Evolutionary conservation across 1,140 invertebrate species (phyloP).

Genomic region (Colletes latitarsis): DNA sequence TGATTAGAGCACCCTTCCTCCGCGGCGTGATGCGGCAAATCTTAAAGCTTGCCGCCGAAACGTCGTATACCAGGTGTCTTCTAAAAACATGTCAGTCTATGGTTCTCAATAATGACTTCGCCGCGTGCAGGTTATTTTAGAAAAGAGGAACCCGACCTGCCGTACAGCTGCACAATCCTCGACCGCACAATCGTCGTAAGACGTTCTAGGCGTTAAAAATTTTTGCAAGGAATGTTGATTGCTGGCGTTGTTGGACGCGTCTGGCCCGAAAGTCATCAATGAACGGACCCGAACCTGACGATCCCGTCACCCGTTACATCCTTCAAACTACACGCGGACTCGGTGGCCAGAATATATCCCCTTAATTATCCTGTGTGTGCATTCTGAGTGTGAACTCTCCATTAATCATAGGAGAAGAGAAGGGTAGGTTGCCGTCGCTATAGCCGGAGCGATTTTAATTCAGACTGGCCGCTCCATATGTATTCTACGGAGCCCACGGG

Average conservation of each 20-base stretch:
- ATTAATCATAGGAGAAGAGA: constrained; percentile 81
- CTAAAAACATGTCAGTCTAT: background rate
- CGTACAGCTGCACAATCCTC: background rate
- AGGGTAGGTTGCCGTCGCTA: constrained; percentile 72
- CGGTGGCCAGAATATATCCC: constrained; percentile 80
- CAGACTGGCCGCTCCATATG: constrained; percentile 78
- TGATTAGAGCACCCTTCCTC: constrained; percentile 75
- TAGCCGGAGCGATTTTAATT: constrained; percentile 79
- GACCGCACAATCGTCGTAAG: background rate
- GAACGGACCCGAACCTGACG: constrained; percentile 27
- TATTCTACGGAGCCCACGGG: constrained; percentile 75
- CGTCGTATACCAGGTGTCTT: constrained; percentile 63
- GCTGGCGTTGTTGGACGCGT: background rate
- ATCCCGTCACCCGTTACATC: constrained; percentile 76
- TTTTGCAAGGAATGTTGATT: background rate
- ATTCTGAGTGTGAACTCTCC: constrained; percentile 82
- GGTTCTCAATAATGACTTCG: background rate
- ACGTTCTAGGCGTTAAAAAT: too few relatives aligned
- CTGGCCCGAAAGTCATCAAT: constrained; percentile 15
- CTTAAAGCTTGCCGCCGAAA: constrained; percentile 73
- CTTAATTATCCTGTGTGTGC: constrained; percentile 82
- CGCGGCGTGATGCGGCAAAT: constrained; percentile 75
- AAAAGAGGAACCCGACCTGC: background rate
- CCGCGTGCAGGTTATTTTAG: background rate
- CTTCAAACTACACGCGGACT: constrained; percentile 76